Evolutionary conservation across 2,888 invertebrate species (phyloP).

Genomic region (Pogonocherus hispidulus): DNA sequence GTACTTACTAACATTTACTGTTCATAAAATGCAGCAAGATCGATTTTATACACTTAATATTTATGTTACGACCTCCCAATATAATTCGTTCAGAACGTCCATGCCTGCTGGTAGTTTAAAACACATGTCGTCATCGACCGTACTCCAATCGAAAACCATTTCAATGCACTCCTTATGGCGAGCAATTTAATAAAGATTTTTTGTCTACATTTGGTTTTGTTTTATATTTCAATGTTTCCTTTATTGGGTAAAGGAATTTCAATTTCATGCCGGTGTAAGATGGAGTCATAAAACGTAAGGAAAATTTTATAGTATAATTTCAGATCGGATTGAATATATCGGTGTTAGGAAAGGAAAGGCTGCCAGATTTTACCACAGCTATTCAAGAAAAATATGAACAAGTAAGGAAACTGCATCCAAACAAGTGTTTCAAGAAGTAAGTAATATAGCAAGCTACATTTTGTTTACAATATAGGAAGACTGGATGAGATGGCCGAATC

Average conservation of each 20-base stretch:
- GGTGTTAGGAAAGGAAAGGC: background rate
- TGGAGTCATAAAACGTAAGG: constrained; percentile 5
- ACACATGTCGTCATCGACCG: constrained; percentile 18
- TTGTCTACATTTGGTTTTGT: constrained; percentile 16
- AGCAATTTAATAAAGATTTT: constrained; percentile 25
- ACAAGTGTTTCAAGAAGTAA: too few relatives aligned
- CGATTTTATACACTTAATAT: background rate
- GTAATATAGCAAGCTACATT: too few relatives aligned
- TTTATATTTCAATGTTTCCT: constrained; percentile 6
- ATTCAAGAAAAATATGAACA: background rate
- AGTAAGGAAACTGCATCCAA: background rate
- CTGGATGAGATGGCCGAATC: too few relatives aligned
- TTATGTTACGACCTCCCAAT: background rate
- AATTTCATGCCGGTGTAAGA: constrained; percentile 4
- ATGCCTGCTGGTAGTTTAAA: constrained; percentile 5
- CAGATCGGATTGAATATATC: background rate
- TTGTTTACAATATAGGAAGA: too few relatives aligned
- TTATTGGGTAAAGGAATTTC: constrained; percentile 13
- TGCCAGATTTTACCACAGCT: background rate
- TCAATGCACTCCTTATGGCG: constrained; percentile 19
- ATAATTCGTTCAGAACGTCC: background rate
- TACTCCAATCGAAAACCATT: constrained; percentile 21
- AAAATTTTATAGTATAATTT: constrained; percentile 9
- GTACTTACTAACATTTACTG: too few relatives aligned
- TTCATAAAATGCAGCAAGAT: too few relatives aligned